Base-by-base conservation (phyloP, 1,140 invertebrate genomes). In the Heterodera schachtii region DNA sequence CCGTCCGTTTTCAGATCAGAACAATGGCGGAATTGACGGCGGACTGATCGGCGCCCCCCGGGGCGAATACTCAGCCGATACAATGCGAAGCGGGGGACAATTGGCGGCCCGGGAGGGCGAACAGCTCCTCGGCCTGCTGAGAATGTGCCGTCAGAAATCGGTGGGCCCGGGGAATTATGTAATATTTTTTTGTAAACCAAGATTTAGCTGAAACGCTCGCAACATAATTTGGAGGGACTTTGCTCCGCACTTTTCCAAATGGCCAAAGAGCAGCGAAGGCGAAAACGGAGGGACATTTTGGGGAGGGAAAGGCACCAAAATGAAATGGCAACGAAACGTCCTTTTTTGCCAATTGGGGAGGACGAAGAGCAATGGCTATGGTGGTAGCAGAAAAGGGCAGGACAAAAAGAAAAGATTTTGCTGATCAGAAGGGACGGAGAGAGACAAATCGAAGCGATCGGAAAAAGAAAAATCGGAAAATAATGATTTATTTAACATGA, bases 211-310 rank as follows among this genome's bases (percentile, higher is more conserved):
- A 64, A 64, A 64, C 57, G 57, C 5, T 13, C 57, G 16, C 57
- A 64, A 19, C 57, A 64, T 19, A 64, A 64, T 46, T n/a, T 71
- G 69, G 69, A 71, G 31, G 69, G 43, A 19, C 69, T 71, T 11
- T 71, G 69, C 31, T 71, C 69, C 41, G 69, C 69, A n/a, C 69
- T 71, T 11, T 71, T 71, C 69, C 31, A 71, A 46, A 71, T 71
- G 69, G 69, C 69, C 31, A 71, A 46, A 6, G 69, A 71, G 1
- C 41, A 71, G 69, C 69, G 69, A 71, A 41, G 69, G 41, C 69
- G 69, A 71, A 71, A 71, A n/a, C 21, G 69, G 13, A 1, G 16
- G 57, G 19, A 31, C 21, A 71, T 43, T 46, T 41, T 71, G 9
- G 41, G 69, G 9, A 7, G 69, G 31, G 44, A 46, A 11, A 41